phyloP scores from a whole-genome alignment of 2,113 vertebrate species.

The Pseudorectes ferrugineus region DNA sequence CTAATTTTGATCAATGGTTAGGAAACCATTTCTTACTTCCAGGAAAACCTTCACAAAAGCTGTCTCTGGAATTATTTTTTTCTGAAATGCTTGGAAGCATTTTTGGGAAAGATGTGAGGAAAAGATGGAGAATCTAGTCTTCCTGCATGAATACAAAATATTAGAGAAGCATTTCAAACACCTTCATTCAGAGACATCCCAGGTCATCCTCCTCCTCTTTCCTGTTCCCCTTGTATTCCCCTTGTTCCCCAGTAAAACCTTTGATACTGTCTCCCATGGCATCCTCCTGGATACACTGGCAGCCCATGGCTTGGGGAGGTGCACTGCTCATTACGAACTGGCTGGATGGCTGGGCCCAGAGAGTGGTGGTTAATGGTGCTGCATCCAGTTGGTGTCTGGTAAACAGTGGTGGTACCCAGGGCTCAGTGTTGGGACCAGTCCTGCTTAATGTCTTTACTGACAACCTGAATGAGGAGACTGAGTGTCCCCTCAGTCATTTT shows the following conservation, averaged over 20 bases:
- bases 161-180: background rate
- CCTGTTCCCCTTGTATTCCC: background rate
- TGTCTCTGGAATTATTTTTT: background rate
- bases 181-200: background rate
- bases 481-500: background rate
- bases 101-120: background rate
- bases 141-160: background rate
- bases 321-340: background rate
- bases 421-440: background rate
- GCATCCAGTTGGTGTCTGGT: too few relatives aligned
- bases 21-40: background rate
- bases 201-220: background rate
- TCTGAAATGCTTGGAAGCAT: background rate
- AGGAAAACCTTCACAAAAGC: background rate
- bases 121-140: background rate
- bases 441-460: background rate
- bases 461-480: background rate
- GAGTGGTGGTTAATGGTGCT: background rate
- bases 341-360: rapidly evolving
- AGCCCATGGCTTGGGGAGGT: background rate
- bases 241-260: background rate
- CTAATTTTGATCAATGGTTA: background rate
- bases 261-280: background rate
- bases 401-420: background rate
- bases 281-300: background rate